phyloP scores from a whole-genome alignment of 2,888 invertebrate species.

The Drosophila multiciliata region DNA sequence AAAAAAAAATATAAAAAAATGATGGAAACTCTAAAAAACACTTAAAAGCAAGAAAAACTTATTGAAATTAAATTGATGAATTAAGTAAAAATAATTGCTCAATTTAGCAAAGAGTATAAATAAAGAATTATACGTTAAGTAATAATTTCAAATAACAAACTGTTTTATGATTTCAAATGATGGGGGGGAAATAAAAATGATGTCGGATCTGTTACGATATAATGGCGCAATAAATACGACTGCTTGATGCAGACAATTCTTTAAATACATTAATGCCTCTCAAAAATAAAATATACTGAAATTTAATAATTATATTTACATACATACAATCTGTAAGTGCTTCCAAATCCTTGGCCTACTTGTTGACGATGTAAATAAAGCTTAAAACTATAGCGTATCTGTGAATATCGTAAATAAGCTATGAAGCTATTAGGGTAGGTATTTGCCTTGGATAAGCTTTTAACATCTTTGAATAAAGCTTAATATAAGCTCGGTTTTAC shows the following conservation, averaged over 20 bases:
- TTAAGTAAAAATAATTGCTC: slow-evolving; percentile 83
- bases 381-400: background rate
- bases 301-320: background rate
- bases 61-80: slow-evolving; percentile 74
- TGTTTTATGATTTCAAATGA: slow-evolving; percentile 10
- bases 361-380: background rate
- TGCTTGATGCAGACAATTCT: background rate
- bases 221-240: background rate
- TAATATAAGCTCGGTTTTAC: background rate
- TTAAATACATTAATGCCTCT: background rate
- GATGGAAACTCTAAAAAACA: slow-evolving; percentile 63
- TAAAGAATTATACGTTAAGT: slow-evolving; percentile 85
- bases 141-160: slow-evolving; percentile 69
- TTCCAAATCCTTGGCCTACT: background rate
- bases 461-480: background rate
- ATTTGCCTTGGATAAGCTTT: background rate
- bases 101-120: slow-evolving; percentile 84
- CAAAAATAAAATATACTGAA: background rate
- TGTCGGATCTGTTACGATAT: background rate
- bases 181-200: background rate
- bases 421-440: background rate
- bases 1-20: slow-evolving; percentile 55
- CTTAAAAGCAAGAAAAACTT: slow-evolving; percentile 64
- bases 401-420: background rate
- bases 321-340: background rate